Base-by-base conservation (phyloP, 2,113 vertebrate species). In the Podarcis muralis region DNA sequence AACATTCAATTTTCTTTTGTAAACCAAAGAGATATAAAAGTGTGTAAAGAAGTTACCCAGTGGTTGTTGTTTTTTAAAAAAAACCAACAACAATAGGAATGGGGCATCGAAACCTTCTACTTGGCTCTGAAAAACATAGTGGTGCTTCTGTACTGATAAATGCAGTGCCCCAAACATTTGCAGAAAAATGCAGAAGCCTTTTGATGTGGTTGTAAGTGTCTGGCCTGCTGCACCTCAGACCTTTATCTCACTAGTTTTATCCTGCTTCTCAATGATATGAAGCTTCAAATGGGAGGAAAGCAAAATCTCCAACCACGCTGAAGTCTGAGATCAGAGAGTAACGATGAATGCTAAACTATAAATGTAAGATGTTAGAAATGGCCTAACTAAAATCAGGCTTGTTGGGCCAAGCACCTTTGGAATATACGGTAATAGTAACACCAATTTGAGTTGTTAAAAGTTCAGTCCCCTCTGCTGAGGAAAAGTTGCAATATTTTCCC, bases 381-480 rank as follows among this genome's bases (percentile, higher is more conserved):
- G 9, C 30, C 71, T 72, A n/a, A 8, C 30, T 72, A 72, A n/a
- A 72, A 32, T 72, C 12, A n/a, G n/a, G 48, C 48, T 48, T 48
- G 9, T 48, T 48, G 48, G 23, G 23, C 65, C 16, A 66, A 84
- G 90, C 92, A 86, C 16, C 69, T 75, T 90, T 1, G 5, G 65
- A 82, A 62, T 65, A 86, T 88, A 37, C 35, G 35, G 35, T 37
- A 3, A 22, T 74, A 81, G 62, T 6, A 77, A 85, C 86, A 94
- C 72, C 11, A 85, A 2, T 2, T 48, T 90, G 84, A 65, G 79
- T 91, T 91, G 88, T 87, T 84, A 93, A 94, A 94, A 30, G 69
- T 15, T 66, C 30, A 25, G 77, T 85, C 74, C 83, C 5, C 75
- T 87, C 22, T 71, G 89, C 84, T 65, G 91, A 88, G 82, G 23